Percentiles rank a stretch among this genome's conserved stretches.
Evolutionary conservation across 2,888 invertebrate species (phyloP).

Genomic region (Selenia dentaria): DNA sequence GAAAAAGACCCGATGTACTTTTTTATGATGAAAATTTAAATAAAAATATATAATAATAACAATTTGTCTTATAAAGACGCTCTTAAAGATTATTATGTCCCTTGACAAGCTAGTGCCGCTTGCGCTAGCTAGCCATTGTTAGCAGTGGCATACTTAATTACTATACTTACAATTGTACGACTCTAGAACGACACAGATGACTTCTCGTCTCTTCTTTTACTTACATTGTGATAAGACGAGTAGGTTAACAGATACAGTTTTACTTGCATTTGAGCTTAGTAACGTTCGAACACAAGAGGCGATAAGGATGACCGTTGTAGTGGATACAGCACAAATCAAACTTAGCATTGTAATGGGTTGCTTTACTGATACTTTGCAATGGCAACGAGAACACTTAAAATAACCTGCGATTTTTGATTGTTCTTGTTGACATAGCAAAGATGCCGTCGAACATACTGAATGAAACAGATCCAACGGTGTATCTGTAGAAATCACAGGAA

Average conservation of each 20-base stretch:
- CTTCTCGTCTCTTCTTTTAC: conserved; percentile 40
- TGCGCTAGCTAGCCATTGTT: conserved; percentile 58
- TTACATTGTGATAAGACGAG: conserved; percentile 41
- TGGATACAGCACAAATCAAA: conserved; percentile 15
- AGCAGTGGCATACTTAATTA: conserved; percentile 54
- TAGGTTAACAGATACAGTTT: conserved; percentile 31
- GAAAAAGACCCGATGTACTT: conserved; percentile 57
- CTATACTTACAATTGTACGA: conserved; percentile 36
- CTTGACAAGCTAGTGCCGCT: conserved; percentile 54
- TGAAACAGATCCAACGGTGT: conserved; percentile 16
- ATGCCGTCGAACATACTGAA: background rate
- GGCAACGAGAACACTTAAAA: conserved; percentile 13
- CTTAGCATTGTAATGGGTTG: background rate
- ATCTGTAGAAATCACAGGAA: conserved; percentile 33
- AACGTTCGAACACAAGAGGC: conserved; percentile 36
- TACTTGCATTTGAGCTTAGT: conserved; percentile 53
- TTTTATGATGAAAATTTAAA: conserved; percentile 59
- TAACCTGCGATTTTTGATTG: conserved; percentile 26
- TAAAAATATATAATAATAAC: conserved; percentile 55
- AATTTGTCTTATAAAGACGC: conserved; percentile 70
- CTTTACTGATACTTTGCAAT: conserved; percentile 11
- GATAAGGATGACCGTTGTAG: conserved; percentile 14
- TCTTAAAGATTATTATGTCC: conserved; percentile 50
- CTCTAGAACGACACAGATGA: conserved; percentile 66
- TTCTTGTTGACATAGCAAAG: conserved; percentile 12